phyloP scores from a whole-genome alignment of 2,888 invertebrate genomes.

The Phytoseiulus persimilis region DNA sequence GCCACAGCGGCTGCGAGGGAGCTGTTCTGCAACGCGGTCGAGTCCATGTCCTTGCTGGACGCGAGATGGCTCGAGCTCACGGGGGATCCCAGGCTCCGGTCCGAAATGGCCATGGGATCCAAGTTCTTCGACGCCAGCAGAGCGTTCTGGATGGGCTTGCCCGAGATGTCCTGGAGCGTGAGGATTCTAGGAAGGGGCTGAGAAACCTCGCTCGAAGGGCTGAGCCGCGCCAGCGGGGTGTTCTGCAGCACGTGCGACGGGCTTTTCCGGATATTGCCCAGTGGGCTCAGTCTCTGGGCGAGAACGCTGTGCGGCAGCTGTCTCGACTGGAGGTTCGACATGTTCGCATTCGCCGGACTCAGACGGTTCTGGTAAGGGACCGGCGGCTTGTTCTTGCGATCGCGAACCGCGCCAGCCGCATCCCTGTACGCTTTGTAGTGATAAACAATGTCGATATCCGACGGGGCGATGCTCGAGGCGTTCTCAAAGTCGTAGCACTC shows the following conservation, averaged over 20 bases:
- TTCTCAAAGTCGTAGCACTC: conserved; percentile 94
- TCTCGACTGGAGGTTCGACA: conserved; percentile 46
- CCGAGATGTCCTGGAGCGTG: conserved; percentile 86
- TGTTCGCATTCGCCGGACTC: conserved; percentile 60
- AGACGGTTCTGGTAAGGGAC: conserved; percentile 64
- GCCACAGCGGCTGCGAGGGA: background rate
- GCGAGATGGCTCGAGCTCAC: conserved; percentile 74
- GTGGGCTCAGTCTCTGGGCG: conserved; percentile 47
- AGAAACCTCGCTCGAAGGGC: conserved; percentile 83
- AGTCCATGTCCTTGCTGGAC: conserved; percentile 48
- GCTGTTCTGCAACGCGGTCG: conserved; percentile 43
- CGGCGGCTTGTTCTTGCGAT: conserved; percentile 71
- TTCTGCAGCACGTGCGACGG: conserved; percentile 63
- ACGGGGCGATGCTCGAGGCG: conserved; percentile 92
- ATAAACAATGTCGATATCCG: conserved; percentile 90
- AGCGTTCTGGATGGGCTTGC: conserved; percentile 80
- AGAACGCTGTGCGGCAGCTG: conserved; percentile 53
- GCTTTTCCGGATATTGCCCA: conserved; percentile 45
- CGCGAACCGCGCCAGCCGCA: conserved; percentile 54
- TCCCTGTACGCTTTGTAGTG: conserved; percentile 89
- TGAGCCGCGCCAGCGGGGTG: conserved; percentile 77
- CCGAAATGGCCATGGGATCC: conserved; percentile 72
- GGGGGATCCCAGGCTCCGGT: conserved; percentile 80
- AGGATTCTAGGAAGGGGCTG: conserved; percentile 81
- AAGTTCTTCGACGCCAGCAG: conserved; percentile 58